Conservation (phyloP, 2,797 vertebrate species). For the Pangasius djambal region DNA sequence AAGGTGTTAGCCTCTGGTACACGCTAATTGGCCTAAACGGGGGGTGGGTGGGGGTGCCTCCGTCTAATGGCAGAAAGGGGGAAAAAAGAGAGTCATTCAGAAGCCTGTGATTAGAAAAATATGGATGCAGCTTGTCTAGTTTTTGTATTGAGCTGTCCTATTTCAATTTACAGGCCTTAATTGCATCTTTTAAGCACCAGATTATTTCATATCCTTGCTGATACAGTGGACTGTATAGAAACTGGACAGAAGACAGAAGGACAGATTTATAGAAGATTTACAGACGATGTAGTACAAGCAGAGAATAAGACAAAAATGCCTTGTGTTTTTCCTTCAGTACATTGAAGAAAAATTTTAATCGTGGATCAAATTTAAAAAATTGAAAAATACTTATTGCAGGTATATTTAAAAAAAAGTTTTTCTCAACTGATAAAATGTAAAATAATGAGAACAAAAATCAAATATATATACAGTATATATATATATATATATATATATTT, state of each 20-base stretch:
- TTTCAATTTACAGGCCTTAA: background rate
- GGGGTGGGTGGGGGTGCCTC: conserved; percentile 4
- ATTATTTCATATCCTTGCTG: background rate
- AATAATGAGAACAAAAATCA: no score
- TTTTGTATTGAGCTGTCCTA: background rate
- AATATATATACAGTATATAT: no score
- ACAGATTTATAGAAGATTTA: background rate
- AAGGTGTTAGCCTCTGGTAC: conserved; percentile 75
- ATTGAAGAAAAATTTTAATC: background rate
- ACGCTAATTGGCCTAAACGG: conserved; percentile 74
- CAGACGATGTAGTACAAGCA: background rate
- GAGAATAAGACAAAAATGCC: background rate
- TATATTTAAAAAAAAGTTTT: background rate
- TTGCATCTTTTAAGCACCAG: background rate
- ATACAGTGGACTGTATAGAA: background rate
- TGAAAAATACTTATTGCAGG: background rate
- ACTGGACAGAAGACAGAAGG: background rate
- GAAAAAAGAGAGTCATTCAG: background rate
- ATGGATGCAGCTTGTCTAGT: background rate
- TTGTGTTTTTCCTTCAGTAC: background rate
- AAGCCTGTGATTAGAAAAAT: background rate
- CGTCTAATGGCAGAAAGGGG: conserved; percentile 1
- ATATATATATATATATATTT: no score
- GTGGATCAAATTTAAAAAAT: background rate
- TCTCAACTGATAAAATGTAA: background rate